A percentile compares a stretch with the other conserved stretches of the same genome.
Evolutionary conservation across 1,140 invertebrate species (phyloP).

Genomic region (Centruroides sculpturatus): DNA sequence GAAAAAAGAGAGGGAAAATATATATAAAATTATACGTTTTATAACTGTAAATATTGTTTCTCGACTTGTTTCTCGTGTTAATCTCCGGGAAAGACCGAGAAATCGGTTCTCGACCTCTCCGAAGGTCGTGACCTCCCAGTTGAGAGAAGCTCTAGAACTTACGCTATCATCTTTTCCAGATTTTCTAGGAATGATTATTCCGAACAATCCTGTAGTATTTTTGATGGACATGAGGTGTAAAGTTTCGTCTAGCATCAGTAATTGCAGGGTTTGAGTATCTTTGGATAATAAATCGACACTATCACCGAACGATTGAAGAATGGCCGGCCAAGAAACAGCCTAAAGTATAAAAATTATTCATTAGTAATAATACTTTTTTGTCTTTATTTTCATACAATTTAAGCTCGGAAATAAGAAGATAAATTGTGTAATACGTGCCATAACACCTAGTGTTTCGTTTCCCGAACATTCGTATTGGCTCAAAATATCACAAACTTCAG

Average conservation of each 20-base stretch:
- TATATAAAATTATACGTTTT: neutral
- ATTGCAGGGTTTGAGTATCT: constrained; percentile 22
- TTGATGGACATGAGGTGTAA: constrained; percentile 18
- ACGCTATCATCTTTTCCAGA: constrained; percentile 4
- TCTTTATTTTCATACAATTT: no score
- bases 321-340: constrained; percentile 23
- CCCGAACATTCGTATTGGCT: constrained; percentile 16
- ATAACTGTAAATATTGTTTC: no score
- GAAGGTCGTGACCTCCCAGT: no score
- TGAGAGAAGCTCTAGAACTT: neutral
- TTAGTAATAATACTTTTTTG: no score
- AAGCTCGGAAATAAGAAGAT: no score
- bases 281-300: constrained; percentile 22
- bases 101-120: no score
- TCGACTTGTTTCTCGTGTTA: no score
- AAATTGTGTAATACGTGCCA: constrained; percentile 9
- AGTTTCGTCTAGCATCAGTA: constrained; percentile 20
- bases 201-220: constrained; percentile 19
- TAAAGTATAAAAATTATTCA: neutral
- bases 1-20: neutral
- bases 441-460: constrained; percentile 21
- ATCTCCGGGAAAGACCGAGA: no score
- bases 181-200: constrained; percentile 21
- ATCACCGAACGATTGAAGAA: constrained; percentile 21
- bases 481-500: constrained; percentile 22